Evolutionary conservation across 2,888 invertebrate genomes (phyloP).

Genomic region (Amblyjoppa proteus): DNA sequence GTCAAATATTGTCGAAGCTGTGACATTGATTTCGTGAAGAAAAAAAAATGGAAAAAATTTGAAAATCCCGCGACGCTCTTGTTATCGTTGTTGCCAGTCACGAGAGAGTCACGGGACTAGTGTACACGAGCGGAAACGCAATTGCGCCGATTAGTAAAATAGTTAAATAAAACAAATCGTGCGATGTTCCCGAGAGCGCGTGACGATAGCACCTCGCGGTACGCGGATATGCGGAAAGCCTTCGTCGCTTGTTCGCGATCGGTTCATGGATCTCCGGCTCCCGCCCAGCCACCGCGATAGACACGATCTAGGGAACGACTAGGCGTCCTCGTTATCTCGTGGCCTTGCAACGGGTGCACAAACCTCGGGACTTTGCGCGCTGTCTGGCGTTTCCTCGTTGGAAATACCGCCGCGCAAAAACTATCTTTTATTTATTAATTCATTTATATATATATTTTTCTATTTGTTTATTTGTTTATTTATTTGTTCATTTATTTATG

Average conservation of each 20-base stretch:
- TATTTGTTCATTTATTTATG: no score
- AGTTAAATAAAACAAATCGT: neutral
- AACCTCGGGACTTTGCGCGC: constrained; percentile 32
- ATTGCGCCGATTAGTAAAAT: neutral
- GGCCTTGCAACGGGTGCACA: constrained; percentile 43
- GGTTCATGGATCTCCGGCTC: neutral
- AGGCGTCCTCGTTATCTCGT: constrained; percentile 47
- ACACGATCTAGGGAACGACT: constrained; percentile 3
- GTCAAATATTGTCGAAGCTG: neutral
- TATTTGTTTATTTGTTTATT: no score
- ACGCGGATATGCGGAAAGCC: constrained; percentile 34
- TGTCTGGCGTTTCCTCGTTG: constrained; percentile 18
- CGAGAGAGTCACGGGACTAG: constrained; percentile 51
- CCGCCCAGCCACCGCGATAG: neutral
- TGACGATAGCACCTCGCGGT: constrained; percentile 28
- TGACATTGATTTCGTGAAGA: neutral
- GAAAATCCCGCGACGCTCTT: constrained; percentile 27
- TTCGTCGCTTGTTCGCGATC: neutral
- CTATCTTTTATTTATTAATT: no score
- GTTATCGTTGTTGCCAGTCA: constrained; percentile 51
- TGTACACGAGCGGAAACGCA: neutral
- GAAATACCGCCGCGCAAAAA: constrained; percentile 2
- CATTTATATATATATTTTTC: no score
- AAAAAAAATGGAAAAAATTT: constrained; percentile 14
- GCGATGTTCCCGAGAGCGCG: neutral